Evolutionary conservation across 2,113 vertebrate species (phyloP), one percentile per base, ranked within the genome.

Genomic region (Paratilapia polleni): DNA sequence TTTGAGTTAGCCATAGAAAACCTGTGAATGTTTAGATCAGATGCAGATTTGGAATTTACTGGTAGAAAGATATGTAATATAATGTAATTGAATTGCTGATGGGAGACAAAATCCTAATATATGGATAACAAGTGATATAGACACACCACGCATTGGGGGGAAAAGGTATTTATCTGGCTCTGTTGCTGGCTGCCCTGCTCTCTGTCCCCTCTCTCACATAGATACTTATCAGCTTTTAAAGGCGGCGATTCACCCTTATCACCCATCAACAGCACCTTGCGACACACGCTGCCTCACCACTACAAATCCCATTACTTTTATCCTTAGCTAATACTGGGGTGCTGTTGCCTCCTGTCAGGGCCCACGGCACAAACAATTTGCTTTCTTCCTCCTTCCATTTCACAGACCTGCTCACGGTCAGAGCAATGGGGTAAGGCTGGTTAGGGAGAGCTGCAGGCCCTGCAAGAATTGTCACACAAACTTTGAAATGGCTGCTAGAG

Each of bases 291-390:
- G 93, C 91, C 92, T 94, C 91, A 81, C 87, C 88, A 92, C 89
- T 94, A 95, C 94, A 96, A 94, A 95, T 95, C 95, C 92, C 93
- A 96, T 95, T 95, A 95, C 94, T 93, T 95, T 96, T 93, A 95
- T 96, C 94, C 94, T 94, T 93, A 86, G 91, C 95, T 96, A 96
- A 95, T 95, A 89, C 94, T 78, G 86, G 84, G 89, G 83, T 89
- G 87, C 89, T 87, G 91, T 83, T 91, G 83, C 87, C 91, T 88
- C 86, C 94, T 95, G 94, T 94, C 94, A 95, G 92, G 93, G 92
- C 93, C 93, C 91, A 93, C 88, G 91, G 93, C 92, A 94, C 95
- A 94, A 95, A 94, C 94, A 93, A 95, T 96, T 95, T 95, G 93
- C 94, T 92, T 93, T 94, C 91, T 91, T 91, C 93, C 89, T 80